Evolutionary conservation across 2,113 vertebrate genomes (phyloP).

Genomic region (Misgurnus anguillicaudatus): DNA sequence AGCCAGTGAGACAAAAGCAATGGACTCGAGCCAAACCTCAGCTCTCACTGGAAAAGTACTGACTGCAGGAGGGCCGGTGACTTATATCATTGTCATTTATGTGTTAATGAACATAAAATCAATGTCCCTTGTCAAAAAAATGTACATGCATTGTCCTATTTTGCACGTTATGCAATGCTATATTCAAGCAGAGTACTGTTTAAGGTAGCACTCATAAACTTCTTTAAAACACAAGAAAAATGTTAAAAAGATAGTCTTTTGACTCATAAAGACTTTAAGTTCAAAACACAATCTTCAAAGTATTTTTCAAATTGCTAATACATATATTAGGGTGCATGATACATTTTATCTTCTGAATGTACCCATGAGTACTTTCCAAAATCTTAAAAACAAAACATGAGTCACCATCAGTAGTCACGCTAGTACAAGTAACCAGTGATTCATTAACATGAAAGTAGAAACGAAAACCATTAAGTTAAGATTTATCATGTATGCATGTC

Average conservation of each 20-base stretch:
- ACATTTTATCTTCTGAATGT: too few species aligned
- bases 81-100: neutral
- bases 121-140: neutral
- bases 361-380: neutral
- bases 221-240: neutral
- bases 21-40: slow-evolving; percentile 18
- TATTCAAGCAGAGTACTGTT: neutral
- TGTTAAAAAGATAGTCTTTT: neutral
- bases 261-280: neutral
- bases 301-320: neutral
- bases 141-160: slow-evolving; percentile 9
- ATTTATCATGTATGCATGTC: neutral
- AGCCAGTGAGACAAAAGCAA: slow-evolving; percentile 15
- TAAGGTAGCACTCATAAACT: neutral
- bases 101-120: neutral
- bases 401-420: neutral
- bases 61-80: slow-evolving; percentile 3
- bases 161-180: slow-evolving; percentile 57
- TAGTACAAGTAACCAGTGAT: neutral
- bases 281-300: neutral
- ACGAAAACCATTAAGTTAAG: neutral
- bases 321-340: too few species aligned
- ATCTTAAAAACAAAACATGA: neutral
- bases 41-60: slow-evolving; percentile 28
- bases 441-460: too few species aligned